Base-by-base conservation (phyloP, 2,888 invertebrate genomes). In the Caenorhabditis sinica region DNA sequence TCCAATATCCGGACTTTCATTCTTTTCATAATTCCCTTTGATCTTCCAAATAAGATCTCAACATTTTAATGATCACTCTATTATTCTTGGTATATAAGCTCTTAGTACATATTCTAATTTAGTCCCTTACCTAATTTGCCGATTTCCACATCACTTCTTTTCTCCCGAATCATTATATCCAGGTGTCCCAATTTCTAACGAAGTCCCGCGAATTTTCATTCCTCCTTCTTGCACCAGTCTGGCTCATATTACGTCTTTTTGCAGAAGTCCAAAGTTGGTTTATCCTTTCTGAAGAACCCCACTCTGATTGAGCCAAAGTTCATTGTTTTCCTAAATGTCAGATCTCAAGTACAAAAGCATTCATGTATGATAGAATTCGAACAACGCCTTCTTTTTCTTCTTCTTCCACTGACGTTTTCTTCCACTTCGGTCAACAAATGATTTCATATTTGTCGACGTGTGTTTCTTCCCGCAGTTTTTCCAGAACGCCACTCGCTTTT, bases 341-440 rank as follows among this genome's bases (percentile, higher is more conserved):
- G 4, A 28, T 1, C 20, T 23, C 15, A 15, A 56, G 56, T 28
- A 56, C 28, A 25, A 56, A 28, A 56, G 11, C 28, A 56, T 28
- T 56, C 25, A 56, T 28, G 25, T 56, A 63, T 43, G 23, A 43
- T 9, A 40, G 36, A 63, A 63, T 63, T 43, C 33, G 43, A 63
- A 43, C 63, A 43, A 25, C 36, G 20, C 40, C 17, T 36, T 63
- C 20, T 63, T 11, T 15, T 40, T 20, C 43, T 43, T n/a, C 36
- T 40, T 36, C 36, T 36, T 20, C 6, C 20, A 6, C 40, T 2
- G 9, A 11, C 51, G 5, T 33, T 71, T 56, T 13, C n/a, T 56
- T 33, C 56, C 56, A 33, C 69, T 28, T 69, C 30, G 69, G n/a
- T 33, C 28, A 68, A 17, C n/a, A 69, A 49, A 49, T 66, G 51